Percentiles rank a stretch among this genome's conserved stretches.
These are phyloP conservation scores for Holocentrus rufus DNA, from an alignment of 2,797 vertebrate genomes.

Conservation along the genomic window DNA sequence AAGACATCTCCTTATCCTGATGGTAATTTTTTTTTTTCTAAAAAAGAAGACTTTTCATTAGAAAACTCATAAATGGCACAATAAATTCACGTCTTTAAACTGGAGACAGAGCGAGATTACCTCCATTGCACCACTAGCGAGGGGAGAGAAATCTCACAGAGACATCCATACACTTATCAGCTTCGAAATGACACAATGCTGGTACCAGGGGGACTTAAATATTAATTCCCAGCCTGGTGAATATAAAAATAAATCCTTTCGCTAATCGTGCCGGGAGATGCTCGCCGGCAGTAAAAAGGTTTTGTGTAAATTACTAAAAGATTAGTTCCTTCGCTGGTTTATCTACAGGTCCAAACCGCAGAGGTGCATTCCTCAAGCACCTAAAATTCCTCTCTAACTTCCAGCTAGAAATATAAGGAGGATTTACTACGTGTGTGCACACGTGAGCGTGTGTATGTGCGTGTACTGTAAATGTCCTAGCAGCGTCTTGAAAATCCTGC, in stretches of 20 bases:
- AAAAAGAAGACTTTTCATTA: slow-evolving; percentile 58
- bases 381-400: slow-evolving; percentile 71
- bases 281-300: slow-evolving; percentile 76
- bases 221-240: slow-evolving; percentile 82
- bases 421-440: slow-evolving; percentile 51
- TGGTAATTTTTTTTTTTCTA: not conserved
- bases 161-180: slow-evolving; percentile 81
- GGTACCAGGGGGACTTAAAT: slow-evolving; percentile 77
- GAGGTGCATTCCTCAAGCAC: slow-evolving; percentile 73
- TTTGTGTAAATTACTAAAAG: slow-evolving; percentile 85
- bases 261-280: slow-evolving; percentile 81
- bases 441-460: slow-evolving; percentile 1
- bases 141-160: slow-evolving; percentile 70
- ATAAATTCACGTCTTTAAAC: slow-evolving; percentile 71
- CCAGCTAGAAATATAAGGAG: slow-evolving; percentile 42
- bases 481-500: slow-evolving; percentile 65
- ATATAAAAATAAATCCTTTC: slow-evolving; percentile 83
- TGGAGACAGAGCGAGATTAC: slow-evolving; percentile 74
- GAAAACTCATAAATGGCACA: slow-evolving; percentile 68
- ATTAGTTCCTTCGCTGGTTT: slow-evolving; percentile 80
- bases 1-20: slow-evolving; percentile 44
- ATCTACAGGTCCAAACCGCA: slow-evolving; percentile 77
- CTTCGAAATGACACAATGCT: slow-evolving; percentile 78
- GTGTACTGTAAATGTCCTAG: slow-evolving; percentile 53
- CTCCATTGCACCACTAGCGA: slow-evolving; percentile 56